These are phyloP conservation scores for Calliopum simillimum DNA, from an alignment of 2,888 invertebrate genomes.

Conservation along the genomic window DNA sequence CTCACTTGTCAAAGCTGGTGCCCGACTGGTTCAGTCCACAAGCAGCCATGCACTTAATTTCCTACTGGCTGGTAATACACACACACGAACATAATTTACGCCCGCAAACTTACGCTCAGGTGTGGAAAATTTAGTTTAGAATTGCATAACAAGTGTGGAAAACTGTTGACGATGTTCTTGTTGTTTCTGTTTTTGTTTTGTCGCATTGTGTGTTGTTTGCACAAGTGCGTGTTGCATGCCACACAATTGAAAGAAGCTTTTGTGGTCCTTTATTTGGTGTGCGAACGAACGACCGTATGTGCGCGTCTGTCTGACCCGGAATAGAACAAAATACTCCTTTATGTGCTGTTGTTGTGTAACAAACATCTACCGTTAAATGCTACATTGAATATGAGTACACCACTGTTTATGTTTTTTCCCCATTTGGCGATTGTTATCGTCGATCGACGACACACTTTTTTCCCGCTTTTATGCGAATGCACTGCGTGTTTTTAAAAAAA, in stretches of 20 bases:
- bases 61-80: neutral
- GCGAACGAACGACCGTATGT: neutral
- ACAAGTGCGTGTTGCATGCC: slow-evolving; percentile 27
- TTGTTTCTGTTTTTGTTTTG: slow-evolving; percentile 5
- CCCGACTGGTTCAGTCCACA: neutral
- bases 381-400: neutral
- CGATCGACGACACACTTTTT: slow-evolving; percentile 10
- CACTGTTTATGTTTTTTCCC: neutral
- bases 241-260: slow-evolving; percentile 19
- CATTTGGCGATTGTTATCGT: slow-evolving; percentile 7
- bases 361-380: neutral
- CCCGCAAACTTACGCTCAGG: slow-evolving; percentile 11
- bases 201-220: slow-evolving; percentile 2
- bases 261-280: neutral
- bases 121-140: slow-evolving; percentile 26
- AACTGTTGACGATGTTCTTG: slow-evolving; percentile 4
- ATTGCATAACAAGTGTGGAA: slow-evolving; percentile 23
- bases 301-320: slow-evolving; percentile 6
- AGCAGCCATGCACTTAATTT: neutral
- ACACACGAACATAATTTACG: neutral
- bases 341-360: neutral
- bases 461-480: too few species aligned
- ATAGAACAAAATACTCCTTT: neutral
- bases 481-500: too few species aligned
- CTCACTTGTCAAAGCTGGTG: neutral